Evolutionary conservation across 2,888 invertebrate species (phyloP).

Genomic region (Limnephilus marmoratus): DNA sequence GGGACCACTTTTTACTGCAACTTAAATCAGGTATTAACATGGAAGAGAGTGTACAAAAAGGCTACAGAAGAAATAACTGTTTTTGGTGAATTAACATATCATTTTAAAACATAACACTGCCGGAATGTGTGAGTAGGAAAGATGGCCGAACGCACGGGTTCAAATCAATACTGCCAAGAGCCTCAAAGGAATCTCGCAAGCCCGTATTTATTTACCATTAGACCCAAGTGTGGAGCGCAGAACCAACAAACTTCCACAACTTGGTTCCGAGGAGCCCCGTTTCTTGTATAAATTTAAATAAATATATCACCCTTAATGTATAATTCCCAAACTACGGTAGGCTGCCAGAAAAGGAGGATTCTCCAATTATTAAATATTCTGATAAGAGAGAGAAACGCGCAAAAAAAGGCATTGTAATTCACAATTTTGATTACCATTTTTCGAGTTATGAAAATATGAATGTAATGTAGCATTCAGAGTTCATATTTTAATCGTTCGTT

Average conservation of each 20-base stretch:
- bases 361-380: slow-evolving; percentile 56
- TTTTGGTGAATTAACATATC: slow-evolving; percentile 40
- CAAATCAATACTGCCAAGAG: slow-evolving; percentile 55
- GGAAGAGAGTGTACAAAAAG: background rate
- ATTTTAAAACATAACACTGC: slow-evolving; percentile 17
- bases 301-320: slow-evolving; percentile 51
- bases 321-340: slow-evolving; percentile 47
- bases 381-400: slow-evolving; percentile 31
- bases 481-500: slow-evolving; percentile 53
- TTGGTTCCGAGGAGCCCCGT: slow-evolving; percentile 18
- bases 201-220: slow-evolving; percentile 56
- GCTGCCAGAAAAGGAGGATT: slow-evolving; percentile 33
- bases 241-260: slow-evolving; percentile 13
- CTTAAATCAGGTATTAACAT: background rate
- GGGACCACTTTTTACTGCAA: background rate
- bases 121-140: slow-evolving; percentile 40
- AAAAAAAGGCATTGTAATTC: slow-evolving; percentile 47
- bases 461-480: slow-evolving; percentile 50
- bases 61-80: slow-evolving; percentile 41
- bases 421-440: slow-evolving; percentile 44
- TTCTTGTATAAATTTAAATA: slow-evolving; percentile 60
- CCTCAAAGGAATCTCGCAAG: slow-evolving; percentile 34
- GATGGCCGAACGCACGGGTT: slow-evolving; percentile 38
- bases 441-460: slow-evolving; percentile 38
- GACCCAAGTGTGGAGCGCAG: slow-evolving; percentile 32